These are phyloP conservation scores for Dromococcyx pavoninus DNA, from an alignment of 2,797 vertebrate species.

Conservation along the genomic window DNA sequence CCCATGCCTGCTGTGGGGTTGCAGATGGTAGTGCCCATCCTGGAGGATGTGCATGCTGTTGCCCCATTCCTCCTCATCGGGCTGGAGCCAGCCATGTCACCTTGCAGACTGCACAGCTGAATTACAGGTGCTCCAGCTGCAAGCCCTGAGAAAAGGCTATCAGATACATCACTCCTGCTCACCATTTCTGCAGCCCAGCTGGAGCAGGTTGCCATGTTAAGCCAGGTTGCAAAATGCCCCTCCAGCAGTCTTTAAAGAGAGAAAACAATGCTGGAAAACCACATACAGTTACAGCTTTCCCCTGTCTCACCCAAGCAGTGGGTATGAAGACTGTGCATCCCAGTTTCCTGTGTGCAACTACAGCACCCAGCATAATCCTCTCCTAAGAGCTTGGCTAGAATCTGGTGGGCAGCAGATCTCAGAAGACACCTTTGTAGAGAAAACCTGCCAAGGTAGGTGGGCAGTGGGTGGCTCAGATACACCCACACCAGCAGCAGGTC, in stretches of 20 bases:
- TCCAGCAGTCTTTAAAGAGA: neutral
- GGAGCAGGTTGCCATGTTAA: neutral
- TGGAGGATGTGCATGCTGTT: rapidly evolving
- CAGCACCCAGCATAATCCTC: neutral
- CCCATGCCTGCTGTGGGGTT: neutral
- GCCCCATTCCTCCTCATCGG: neutral
- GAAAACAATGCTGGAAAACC: neutral
- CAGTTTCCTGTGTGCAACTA: rapidly evolving
- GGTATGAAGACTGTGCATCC: neutral
- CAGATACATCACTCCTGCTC: neutral
- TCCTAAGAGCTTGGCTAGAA: neutral
- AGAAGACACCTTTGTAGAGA: neutral
- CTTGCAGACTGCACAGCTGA: neutral
- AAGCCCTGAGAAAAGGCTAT: neutral
- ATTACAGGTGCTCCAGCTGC: neutral
- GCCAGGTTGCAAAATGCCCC: neutral
- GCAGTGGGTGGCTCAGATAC: neutral
- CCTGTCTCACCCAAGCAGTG: neutral
- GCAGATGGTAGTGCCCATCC: neutral
- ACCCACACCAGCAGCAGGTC: rapidly evolving
- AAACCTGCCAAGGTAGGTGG: neutral
- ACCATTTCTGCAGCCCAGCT: neutral
- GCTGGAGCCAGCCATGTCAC: neutral
- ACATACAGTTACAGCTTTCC: rapidly evolving
- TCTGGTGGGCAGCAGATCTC: neutral